Evolutionary conservation across 1,140 invertebrate species (phyloP), one percentile per base, ranked within the genome.

Genomic region (Thaumatotibia leucotreta): DNA sequence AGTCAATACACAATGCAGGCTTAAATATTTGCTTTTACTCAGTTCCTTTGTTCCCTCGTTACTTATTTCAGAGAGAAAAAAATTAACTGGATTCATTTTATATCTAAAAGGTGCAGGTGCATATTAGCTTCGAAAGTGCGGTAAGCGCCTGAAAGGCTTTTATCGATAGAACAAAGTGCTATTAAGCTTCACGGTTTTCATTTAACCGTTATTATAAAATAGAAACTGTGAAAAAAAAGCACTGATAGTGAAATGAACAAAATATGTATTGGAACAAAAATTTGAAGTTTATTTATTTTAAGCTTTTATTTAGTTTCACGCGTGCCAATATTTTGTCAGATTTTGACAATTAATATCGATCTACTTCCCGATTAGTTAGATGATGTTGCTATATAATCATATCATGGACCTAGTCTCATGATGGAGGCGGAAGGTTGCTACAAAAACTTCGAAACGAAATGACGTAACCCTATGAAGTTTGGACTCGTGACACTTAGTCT

Each of bases 131-230:
- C 58, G 39, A 74, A 52, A 64, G 39, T 64, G 20, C 45, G 69
- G 65, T 65, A 64, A 72, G 67, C 50, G 62, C 65, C 50, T 64
- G 63, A 54, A 64, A 73, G 17, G 63, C 68, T 70, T 64, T 65
- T 66, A 64, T 61, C 66, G 72, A 80, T 70, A 73, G 70, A 76
- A 75, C 69, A 75, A 82, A 82, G 64, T 78, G 65, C 64, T 73
- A 69, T 78, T 83, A 77, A 73, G 73, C 61, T 76, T 20, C 39
- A 8, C 39, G 17, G 17, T 20, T 45, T 45, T 45, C 39, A 45
- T 45, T 45, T 45, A 45, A 45, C 17, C 39, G 39, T 45, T 45
- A 45, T 45, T 45, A 5, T 20, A 17, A 20, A 45, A 20, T 20
- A 20, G 39, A 45, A 17, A 45, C 20, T 45, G 14, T 3, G n/a